Evolutionary conservation across 2,888 invertebrate genomes (phyloP).

Genomic region (Griposia aprilina): DNA sequence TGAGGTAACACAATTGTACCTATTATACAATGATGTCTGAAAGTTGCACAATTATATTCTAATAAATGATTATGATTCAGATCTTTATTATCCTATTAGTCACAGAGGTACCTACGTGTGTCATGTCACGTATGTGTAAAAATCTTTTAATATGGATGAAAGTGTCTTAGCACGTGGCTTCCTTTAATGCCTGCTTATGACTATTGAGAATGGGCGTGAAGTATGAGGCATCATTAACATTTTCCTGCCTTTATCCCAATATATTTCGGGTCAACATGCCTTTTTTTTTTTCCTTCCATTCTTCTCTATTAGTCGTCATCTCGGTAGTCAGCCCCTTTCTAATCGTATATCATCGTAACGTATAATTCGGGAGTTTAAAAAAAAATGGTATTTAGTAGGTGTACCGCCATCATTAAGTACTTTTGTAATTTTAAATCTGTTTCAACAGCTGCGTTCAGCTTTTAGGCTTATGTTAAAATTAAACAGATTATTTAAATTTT

Average conservation of each 20-base stretch:
- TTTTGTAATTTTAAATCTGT: slow-evolving; percentile 52
- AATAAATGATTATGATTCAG: slow-evolving; percentile 7
- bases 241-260: too few species aligned
- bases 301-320: too few species aligned
- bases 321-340: too few species aligned
- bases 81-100: slow-evolving; percentile 16
- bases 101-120: background rate
- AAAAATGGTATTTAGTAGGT: background rate
- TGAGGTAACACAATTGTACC: slow-evolving; percentile 44
- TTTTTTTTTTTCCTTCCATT: too few species aligned
- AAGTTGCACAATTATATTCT: slow-evolving; percentile 25
- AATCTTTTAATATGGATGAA: background rate
- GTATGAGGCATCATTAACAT: too few species aligned
- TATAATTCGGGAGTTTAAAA: background rate
- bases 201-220: background rate
- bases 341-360: too few species aligned
- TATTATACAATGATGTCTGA: slow-evolving; percentile 14
- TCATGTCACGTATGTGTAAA: background rate
- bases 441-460: slow-evolving; percentile 62
- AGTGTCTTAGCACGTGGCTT: background rate
- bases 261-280: too few species aligned
- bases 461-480: slow-evolving; percentile 62
- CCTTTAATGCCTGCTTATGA: background rate
- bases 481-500: slow-evolving; percentile 66
- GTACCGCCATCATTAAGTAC: slow-evolving; percentile 24